Percentiles rank a stretch among this genome's conserved stretches.
These are phyloP conservation scores for Catocala sponsa DNA, from an alignment of 2,888 invertebrate species.

Conservation along the genomic window DNA sequence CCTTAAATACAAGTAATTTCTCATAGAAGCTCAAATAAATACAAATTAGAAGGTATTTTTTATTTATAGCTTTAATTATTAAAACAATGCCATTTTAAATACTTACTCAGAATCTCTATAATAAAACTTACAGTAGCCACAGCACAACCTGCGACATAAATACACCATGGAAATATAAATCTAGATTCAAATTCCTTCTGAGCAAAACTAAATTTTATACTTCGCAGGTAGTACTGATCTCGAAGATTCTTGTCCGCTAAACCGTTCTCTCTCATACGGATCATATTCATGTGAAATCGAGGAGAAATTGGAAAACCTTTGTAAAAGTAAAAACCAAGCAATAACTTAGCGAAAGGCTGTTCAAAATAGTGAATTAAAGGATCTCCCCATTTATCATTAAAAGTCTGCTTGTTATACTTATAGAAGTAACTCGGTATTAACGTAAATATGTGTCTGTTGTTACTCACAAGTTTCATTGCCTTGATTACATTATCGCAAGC, in stretches of 20 bases:
- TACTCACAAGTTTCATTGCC: conserved; percentile 29
- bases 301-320: conserved; percentile 21
- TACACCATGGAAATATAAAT: conserved; percentile 5
- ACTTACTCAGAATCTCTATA: conserved; percentile 5
- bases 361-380: conserved; percentile 29
- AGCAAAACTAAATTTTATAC: conserved; percentile 5
- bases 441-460: conserved; percentile 20
- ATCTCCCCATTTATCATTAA: conserved; percentile 39
- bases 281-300: conserved; percentile 10
- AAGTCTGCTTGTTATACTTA: conserved; percentile 26
- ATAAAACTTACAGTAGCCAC: conserved; percentile 10
- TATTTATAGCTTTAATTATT: neutral
- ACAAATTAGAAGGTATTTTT: neutral
- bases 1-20: too few species aligned
- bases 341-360: conserved; percentile 14
- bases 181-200: neutral
- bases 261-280: conserved; percentile 24
- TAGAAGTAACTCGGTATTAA: conserved; percentile 28
- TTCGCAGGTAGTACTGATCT: conserved; percentile 17
- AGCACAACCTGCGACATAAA: conserved; percentile 4
- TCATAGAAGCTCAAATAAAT: too few species aligned
- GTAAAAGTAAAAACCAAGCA: conserved; percentile 16
- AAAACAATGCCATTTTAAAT: neutral
- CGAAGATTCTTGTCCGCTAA: conserved; percentile 15
- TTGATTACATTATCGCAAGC: conserved; percentile 33